These are phyloP conservation scores for Valencia hispanica DNA, from an alignment of 2,797 vertebrate species.

Conservation along the genomic window DNA sequence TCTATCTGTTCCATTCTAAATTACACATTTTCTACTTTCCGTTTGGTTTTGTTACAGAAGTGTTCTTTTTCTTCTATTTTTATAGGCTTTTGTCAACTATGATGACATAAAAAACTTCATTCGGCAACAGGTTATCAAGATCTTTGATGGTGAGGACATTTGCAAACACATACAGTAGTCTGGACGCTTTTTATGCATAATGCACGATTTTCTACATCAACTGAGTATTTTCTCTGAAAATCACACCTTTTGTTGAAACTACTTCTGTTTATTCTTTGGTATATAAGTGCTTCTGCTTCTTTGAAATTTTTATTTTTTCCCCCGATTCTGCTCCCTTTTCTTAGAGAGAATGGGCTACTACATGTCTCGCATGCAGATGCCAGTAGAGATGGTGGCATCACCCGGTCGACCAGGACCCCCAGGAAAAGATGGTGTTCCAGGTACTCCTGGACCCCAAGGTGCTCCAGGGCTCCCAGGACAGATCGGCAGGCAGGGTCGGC, in stretches of 20 bases:
- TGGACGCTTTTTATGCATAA: conserved; percentile 9
- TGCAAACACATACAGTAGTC: background rate
- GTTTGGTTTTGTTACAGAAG: conserved; percentile 17
- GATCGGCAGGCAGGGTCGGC: conserved; percentile 91
- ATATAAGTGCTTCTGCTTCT: conserved; percentile 8
- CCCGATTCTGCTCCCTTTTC: conserved; percentile 15
- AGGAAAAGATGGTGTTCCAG: conserved; percentile 89
- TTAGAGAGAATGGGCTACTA: conserved; percentile 97
- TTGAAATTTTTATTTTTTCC: conserved; percentile 7
- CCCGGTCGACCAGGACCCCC: conserved; percentile 92
- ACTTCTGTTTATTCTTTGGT: conserved; percentile 3
- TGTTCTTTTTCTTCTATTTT: conserved; percentile 17
- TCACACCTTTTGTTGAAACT: conserved; percentile 1
- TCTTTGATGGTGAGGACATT: conserved; percentile 90
- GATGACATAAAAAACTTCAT: conserved; percentile 95
- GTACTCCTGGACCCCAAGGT: conserved; percentile 84
- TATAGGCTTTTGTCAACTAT: conserved; percentile 91
- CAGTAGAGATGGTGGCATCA: conserved; percentile 86
- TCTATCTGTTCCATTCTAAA: conserved; percentile 54
- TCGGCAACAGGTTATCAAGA: conserved; percentile 93
- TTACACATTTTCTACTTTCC: conserved; percentile 51
- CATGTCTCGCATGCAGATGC: conserved; percentile 90
- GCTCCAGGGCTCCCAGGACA: conserved; percentile 89
- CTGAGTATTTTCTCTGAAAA: conserved; percentile 15
- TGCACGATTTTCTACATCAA: background rate